Base-by-base conservation (phyloP, 2,113 vertebrate genomes). In the Telmatochromis sp. region DNA sequence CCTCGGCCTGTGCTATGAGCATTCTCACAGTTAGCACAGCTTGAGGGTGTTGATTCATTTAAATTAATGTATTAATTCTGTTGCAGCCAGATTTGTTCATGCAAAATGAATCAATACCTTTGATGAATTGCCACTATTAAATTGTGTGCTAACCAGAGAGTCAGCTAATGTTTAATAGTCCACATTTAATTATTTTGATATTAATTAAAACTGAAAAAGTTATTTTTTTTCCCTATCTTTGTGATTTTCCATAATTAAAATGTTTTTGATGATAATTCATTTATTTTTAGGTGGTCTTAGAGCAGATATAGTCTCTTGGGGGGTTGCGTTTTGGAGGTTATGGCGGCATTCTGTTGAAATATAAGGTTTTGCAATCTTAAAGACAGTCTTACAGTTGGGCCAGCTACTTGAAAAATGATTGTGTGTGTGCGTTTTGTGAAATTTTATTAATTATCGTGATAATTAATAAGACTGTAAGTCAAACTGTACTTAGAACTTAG, bases 371-470 rank as follows among this genome's bases (percentile, higher is more conserved):
- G 40, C 40, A 10, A 40, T 45, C 65, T 73, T 7, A 45, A 9
- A 73, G 37, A 0, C n/a, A 42, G 37, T 23, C 21, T 15, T 73
- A 73, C 8, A 45, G 37, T 73, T 45, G 13, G 37, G n/a, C 2
- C 37, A 45, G 37, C 37, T 7, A 45, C 37, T 73, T 73, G 21
- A 71, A 71, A 71, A 42, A 71, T 26, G 1, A 15, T 65, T 65
- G 3, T n/a, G 31, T 19, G 58, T 0, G 9, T 35, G 17, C 0
- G 6, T 35, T 42, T 71, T 42, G 12, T 42, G n/a, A 45, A 26
- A 26, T 45, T 3, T 0, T 26, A 28, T 15, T 28, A 28, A 75
- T 28, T 47, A 11, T 28, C 23, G 0, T 47, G 40, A 17, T 75
- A 45, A 73, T 47, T 47, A 47, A 73, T 73, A 75, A 75, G 40